Percentiles rank a stretch among this genome's conserved stretches.
Evolutionary conservation across 2,888 invertebrate genomes (phyloP).

Genomic region (Mallateleia sp.): DNA sequence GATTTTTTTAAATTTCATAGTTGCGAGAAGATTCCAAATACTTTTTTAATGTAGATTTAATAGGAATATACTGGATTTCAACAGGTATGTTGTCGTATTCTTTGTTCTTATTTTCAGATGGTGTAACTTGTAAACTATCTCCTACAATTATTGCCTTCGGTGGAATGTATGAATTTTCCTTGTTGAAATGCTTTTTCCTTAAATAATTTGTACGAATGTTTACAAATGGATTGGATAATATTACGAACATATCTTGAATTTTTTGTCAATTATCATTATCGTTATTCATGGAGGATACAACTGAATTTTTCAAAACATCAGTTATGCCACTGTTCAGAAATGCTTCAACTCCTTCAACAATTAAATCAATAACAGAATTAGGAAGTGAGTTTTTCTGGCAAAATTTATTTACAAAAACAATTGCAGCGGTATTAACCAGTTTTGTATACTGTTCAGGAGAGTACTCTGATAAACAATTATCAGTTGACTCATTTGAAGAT

Average conservation of each 20-base stretch:
- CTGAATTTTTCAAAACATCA: not conserved
- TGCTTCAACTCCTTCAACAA: not conserved
- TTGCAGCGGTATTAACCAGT: not conserved
- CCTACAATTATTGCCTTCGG: not conserved
- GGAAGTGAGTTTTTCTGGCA: not conserved
- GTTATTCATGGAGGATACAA: not conserved
- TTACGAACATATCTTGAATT: not conserved
- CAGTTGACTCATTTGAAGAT: too few relatives aligned
- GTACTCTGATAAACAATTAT: too few relatives aligned
- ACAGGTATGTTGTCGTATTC: not conserved
- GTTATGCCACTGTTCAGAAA: not conserved
- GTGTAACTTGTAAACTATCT: too few relatives aligned
- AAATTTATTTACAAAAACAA: not conserved
- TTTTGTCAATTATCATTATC: not conserved
- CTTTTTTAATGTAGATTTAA: conserved; percentile 1
- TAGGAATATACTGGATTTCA: not conserved
- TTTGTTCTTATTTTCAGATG: not conserved
- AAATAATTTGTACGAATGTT: not conserved
- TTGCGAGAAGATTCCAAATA: not conserved
- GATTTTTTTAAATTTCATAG: not conserved
- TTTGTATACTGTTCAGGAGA: not conserved
- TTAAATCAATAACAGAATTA: not conserved
- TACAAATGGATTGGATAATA: not conserved
- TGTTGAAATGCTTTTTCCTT: not conserved
- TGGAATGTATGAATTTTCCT: not conserved